Percentiles rank a stretch among this genome's conserved stretches.
phyloP scores from a whole-genome alignment of 2,113 vertebrate genomes.

The Noctilio leporinus region DNA sequence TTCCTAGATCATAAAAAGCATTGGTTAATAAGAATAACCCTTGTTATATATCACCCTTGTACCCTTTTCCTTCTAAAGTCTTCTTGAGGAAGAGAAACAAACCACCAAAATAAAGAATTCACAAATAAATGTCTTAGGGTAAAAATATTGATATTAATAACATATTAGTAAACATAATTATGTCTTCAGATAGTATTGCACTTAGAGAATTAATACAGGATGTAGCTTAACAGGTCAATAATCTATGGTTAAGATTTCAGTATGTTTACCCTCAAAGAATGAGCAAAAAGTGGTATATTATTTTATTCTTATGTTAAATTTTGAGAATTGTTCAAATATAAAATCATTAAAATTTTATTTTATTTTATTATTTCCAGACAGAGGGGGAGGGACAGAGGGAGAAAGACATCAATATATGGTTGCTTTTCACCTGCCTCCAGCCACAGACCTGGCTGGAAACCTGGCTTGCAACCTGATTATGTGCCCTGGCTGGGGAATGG shows the following conservation, averaged over 20 bases:
- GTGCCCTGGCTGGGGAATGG: too few species aligned
- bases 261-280: background rate
- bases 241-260: background rate
- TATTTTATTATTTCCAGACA: too few species aligned
- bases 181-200: background rate
- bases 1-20: background rate
- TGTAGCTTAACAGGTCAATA: background rate
- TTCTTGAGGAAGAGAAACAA: background rate
- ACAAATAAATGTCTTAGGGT: background rate
- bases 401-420: too few species aligned
- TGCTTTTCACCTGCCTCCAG: too few species aligned
- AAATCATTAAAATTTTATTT: background rate
- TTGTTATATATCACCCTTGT: background rate
- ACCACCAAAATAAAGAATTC: background rate
- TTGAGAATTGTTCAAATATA: background rate
- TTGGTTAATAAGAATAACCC: background rate
- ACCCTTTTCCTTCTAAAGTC: background rate
- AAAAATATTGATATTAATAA: background rate
- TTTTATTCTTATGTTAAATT: background rate
- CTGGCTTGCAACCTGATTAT: too few species aligned
- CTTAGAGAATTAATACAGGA: background rate
- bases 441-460: too few species aligned
- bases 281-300: background rate
- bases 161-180: background rate
- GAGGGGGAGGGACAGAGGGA: too few species aligned